Conservation (phyloP, 2,888 invertebrate genomes). For the Lomographa bimaculata region DNA sequence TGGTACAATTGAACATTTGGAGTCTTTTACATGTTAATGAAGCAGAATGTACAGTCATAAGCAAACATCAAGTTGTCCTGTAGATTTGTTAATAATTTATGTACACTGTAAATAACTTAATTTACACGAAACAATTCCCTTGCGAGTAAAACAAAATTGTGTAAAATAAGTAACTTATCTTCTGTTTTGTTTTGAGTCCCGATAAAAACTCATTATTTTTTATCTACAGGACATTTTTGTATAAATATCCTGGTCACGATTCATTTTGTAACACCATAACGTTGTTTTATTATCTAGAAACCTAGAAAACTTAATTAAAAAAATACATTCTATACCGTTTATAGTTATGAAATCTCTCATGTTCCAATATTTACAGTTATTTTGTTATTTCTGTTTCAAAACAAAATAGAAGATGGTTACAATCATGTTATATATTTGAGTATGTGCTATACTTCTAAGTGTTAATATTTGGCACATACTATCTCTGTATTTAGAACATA, state of each 20-base stretch:
- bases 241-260: too few species aligned
- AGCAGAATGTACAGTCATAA: too few species aligned
- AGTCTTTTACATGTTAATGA: too few species aligned
- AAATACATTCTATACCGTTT: too few species aligned
- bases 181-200: conserved; percentile 45
- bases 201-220: conserved; percentile 29
- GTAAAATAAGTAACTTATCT: conserved; percentile 23
- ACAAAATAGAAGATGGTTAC: conserved; percentile 10
- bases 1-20: too few species aligned
- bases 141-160: conserved; percentile 34
- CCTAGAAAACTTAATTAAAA: too few species aligned
- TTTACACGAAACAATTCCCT: conserved; percentile 7
- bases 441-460: conserved; percentile 66
- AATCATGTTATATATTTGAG: conserved; percentile 17
- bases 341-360: too few species aligned
- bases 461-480: conserved; percentile 76
- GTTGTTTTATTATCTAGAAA: too few species aligned
- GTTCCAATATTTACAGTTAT: too few species aligned
- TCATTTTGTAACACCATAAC: too few species aligned
- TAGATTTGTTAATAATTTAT: conserved; percentile 8
- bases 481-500: conserved; percentile 72
- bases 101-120: conserved; percentile 26
- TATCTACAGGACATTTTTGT: too few species aligned
- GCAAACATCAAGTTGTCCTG: conserved; percentile 6
- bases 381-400: too few species aligned